Base-by-base conservation (phyloP, 2,797 vertebrate species). In the Hippocampus kuda region DNA sequence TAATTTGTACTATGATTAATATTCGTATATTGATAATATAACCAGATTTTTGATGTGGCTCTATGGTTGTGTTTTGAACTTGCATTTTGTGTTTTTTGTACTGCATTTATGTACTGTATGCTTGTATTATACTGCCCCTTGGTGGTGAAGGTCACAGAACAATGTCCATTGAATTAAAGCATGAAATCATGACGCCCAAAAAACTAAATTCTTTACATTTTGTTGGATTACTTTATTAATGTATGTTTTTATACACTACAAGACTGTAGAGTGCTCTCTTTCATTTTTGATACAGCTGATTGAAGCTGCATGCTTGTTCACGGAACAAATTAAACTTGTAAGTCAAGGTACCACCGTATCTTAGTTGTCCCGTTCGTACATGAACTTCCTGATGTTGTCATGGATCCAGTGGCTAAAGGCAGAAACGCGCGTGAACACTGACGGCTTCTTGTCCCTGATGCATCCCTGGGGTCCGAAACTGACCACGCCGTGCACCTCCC, bases 371-470 rank as follows among this genome's bases (percentile, higher is more conserved):
- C 24, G 87, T 69, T 90, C 83, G 68, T 86, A 88, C 2, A 79
- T 72, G 63, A 90, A 91, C 73, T 83, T 85, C 77, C 85, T 89
- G 30, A 91, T 88, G 72, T 83, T 88, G 81, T 88, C 54, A 2
- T 65, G 5, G 22, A 92, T 87, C 90, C 91, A 92, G 70, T 85
- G 74, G 15, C 64, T 88, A 67, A 90, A 92, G 64, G 88, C 78
- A 11, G 90, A 91, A 24, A 91, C 83, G 0, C 85, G 85, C 5
- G 88, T 91, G 81, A 92, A 92, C 20, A 92, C 89, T 0, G 90
- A 88, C 0, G 90, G 89, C 26, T 91, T 90, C 73, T 88, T 92
- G 80, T 92, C 88, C 72, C 59, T 72, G 67, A 89, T 78, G 75
- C 91, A 92, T 68, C 88, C 86, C 20, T 27, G 54, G 10, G 89